phyloP scores from a whole-genome alignment of 2,797 vertebrate species.

The Pseudotriccus pelzelni region DNA sequence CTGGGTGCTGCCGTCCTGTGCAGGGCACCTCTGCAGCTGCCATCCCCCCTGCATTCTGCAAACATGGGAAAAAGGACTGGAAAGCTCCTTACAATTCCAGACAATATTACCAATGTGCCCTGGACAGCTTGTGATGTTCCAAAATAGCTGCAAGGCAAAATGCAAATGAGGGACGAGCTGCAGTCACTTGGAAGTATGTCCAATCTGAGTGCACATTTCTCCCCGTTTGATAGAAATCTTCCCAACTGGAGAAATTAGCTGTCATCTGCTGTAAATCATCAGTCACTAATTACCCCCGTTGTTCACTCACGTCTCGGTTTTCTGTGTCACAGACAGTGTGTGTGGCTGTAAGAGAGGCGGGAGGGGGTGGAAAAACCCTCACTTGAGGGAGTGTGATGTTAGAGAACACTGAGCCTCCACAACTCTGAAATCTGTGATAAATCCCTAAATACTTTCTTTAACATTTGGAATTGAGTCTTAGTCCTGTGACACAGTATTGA shows the following conservation, averaged over 20 bases:
- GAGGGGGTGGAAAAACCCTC: background rate
- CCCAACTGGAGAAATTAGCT: constrained; percentile 54
- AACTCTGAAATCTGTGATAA: background rate
- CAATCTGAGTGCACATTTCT: background rate
- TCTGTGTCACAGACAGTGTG: background rate
- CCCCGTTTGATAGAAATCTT: constrained; percentile 38
- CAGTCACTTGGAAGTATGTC: constrained; percentile 32
- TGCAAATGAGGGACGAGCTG: constrained; percentile 5
- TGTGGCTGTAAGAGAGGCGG: background rate
- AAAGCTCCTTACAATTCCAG: background rate
- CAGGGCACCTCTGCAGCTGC: background rate
- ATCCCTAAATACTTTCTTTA: background rate
- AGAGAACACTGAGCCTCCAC: background rate
- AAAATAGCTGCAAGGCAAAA: constrained; percentile 10
- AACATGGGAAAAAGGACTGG: background rate
- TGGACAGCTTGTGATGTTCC: constrained; percentile 21
- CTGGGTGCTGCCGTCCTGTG: background rate
- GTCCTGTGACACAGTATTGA: background rate
- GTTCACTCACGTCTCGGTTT: background rate
- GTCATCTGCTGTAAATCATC: constrained; percentile 48
- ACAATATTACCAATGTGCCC: background rate
- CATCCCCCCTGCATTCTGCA: background rate
- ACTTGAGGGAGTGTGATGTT: background rate
- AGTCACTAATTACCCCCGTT: constrained; percentile 10
- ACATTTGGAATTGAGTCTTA: background rate